phyloP scores from a whole-genome alignment of 2,113 vertebrate species.

The Scophthalmus maximus region DNA sequence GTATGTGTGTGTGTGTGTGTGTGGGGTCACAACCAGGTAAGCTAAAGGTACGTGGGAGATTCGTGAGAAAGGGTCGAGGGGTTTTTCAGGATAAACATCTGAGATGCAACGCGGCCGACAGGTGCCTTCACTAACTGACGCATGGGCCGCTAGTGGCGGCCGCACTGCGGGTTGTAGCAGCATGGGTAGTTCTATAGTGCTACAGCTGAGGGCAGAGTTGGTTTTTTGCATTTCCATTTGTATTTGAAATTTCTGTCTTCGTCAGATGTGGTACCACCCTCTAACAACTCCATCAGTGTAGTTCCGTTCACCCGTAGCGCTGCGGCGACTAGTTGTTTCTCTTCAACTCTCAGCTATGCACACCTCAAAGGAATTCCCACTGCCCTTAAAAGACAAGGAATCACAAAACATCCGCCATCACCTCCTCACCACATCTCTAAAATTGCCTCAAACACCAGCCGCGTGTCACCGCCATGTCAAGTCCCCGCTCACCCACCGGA shows the following conservation, averaged over 20 bases:
- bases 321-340: neutral
- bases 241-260: slow-evolving; percentile 5
- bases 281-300: slow-evolving; percentile 73
- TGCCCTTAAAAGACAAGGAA: slow-evolving; percentile 22
- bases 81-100: slow-evolving; percentile 85
- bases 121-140: slow-evolving; percentile 66
- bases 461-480: neutral
- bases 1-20: neutral
- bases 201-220: slow-evolving; percentile 59
- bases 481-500: neutral
- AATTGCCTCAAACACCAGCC: neutral
- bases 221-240: slow-evolving; percentile 31
- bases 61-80: neutral
- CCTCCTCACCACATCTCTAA: slow-evolving; percentile 22
- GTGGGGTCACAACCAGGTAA: slow-evolving; percentile 60
- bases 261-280: slow-evolving; percentile 73
- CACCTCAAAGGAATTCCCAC: slow-evolving; percentile 5
- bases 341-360: neutral
- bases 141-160: slow-evolving; percentile 64
- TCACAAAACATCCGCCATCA: neutral
- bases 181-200: slow-evolving; percentile 70
- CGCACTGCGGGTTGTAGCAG: slow-evolving; percentile 65
- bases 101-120: slow-evolving; percentile 77
- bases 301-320: slow-evolving; percentile 15
- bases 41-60: slow-evolving; percentile 36